Evolutionary conservation across 37 sponge, comb jelly and placozoan species (phyloP), one percentile per base, ranked within the genome.

Genomic region (Spongia lamella): DNA sequence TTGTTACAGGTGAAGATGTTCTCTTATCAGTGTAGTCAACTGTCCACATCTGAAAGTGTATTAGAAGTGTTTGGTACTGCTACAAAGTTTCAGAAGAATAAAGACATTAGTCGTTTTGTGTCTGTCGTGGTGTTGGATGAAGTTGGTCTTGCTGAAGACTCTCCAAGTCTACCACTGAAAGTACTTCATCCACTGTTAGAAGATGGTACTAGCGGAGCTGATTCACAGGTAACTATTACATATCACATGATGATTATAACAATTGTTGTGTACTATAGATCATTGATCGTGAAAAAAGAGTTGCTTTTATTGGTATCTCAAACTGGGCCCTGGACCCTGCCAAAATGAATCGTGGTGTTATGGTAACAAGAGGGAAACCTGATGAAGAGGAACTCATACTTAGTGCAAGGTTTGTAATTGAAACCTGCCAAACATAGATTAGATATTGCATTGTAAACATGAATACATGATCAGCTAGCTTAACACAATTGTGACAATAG

Each of bases 61-160:
- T 81, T 92, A 39, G 84, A 86, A 63, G 85, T 84, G 25, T 92
- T 92, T 73, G 78, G 83, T 4, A 75, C 78, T 36, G 90, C 89
- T 24, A 47, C 75, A 72, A 66, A 38, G 15, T 79, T 84, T 53
- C 93, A 92, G 66, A 9, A 5, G 5, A 84, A 89, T 2, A 84
- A 74, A 20, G 77, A 88, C 52, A 73, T 29, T 11, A 82, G 11
- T 26, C 58, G 69, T 47, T 75, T 82, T 71, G 87, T 94, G 69
- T 81, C 92, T 37, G 79, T 85, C 19, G 95, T 94, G 9, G 95
- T 94, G 22, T 72, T 94, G 61, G 96, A 96, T 71, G 96, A 96
- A 62, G 94, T 96, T 19, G 96, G 96, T 13, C 73, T 96, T 52
- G 96, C 96, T 39, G 96, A 96, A 55, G 96, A 96, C 69, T 96